Percentiles rank a stretch among this genome's conserved stretches.
Conservation (phyloP, 2,888 invertebrate species). For the Amaurobius ferox region DNA sequence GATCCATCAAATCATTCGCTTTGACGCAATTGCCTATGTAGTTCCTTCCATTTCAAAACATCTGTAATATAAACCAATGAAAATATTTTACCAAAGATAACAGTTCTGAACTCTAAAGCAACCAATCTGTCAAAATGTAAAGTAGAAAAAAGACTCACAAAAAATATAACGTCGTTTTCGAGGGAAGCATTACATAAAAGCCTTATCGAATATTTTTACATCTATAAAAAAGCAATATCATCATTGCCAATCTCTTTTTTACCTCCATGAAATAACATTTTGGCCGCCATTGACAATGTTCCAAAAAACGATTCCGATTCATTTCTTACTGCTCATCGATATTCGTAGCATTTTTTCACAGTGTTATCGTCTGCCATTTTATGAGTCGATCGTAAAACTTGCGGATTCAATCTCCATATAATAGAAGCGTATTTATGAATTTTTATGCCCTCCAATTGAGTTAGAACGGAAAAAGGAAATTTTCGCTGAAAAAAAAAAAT, state of each 20-base stretch:
- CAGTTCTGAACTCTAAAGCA: no score
- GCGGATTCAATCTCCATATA: background rate
- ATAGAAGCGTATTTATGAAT: background rate
- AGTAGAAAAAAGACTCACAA: no score
- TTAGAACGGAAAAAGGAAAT: background rate
- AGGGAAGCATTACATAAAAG: background rate
- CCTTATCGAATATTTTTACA: background rate
- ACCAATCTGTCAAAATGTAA: no score
- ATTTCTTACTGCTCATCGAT: background rate
- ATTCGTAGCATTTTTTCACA: background rate
- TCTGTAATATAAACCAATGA: no score
- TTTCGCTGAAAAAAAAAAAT: no score
- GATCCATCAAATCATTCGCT: no score
- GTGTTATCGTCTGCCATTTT: background rate
- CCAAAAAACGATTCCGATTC: background rate
- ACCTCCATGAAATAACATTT: conserved; percentile 1
- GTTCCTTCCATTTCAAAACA: no score
- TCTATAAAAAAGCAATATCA: background rate
- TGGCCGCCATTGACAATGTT: background rate
- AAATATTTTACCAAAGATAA: no score
- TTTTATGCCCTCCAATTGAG: background rate
- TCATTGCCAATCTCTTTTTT: background rate
- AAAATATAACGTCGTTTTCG: no score
- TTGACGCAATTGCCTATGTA: no score
- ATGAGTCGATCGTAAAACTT: background rate